phyloP scores from a whole-genome alignment of 2,113 vertebrate genomes.

The Variabilichromis moorii region DNA sequence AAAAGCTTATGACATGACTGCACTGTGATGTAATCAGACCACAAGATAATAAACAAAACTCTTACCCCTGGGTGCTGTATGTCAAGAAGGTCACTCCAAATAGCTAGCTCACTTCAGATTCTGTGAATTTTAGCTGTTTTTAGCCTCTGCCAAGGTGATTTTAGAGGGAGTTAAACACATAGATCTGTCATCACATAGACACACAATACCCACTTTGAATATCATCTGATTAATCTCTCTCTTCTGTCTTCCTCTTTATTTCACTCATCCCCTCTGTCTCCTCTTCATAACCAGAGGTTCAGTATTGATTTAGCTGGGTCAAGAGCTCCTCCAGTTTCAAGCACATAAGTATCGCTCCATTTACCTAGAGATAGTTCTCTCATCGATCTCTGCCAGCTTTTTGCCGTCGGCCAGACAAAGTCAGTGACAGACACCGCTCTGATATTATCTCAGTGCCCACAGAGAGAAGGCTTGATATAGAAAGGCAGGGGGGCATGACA shows the following conservation, averaged over 20 bases:
- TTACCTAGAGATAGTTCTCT: neutral
- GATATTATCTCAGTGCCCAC: neutral
- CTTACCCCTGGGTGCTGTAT: neutral
- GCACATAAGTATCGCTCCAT: neutral
- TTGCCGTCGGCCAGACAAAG: neutral
- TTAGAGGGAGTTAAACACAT: neutral
- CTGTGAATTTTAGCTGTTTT: neutral
- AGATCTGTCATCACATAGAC: neutral
- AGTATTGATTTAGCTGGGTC: neutral
- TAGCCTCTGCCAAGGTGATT: neutral
- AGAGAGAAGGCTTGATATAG: neutral
- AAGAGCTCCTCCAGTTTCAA: neutral
- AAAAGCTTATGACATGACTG: neutral
- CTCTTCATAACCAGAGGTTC: neutral
- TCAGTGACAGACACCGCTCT: neutral
- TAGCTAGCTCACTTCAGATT: neutral
- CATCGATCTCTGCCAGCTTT: neutral
- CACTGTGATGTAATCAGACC: neutral
- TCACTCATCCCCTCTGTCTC: neutral
- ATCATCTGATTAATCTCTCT: neutral
- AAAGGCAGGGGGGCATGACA: neutral
- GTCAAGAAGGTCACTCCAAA: neutral
- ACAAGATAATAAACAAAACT: neutral
- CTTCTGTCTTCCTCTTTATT: neutral
- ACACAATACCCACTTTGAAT: neutral